Evolutionary conservation across 2,888 invertebrate genomes (phyloP).

Genomic region (Apotomis turbidana): DNA sequence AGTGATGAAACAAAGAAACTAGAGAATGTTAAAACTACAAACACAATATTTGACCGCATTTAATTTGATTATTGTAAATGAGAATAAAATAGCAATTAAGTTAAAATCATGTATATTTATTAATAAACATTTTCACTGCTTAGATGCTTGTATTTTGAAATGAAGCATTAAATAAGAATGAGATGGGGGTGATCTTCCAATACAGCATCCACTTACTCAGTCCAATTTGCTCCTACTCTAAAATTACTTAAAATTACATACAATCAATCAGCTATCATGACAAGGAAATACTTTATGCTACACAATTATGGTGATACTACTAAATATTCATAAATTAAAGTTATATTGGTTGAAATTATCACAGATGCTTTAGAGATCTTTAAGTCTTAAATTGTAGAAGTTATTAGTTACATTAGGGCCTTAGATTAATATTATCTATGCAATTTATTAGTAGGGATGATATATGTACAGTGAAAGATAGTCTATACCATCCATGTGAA

Average conservation of each 20-base stretch:
- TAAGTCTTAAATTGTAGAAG: constrained; percentile 74
- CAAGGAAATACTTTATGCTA: constrained; percentile 62
- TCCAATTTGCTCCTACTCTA: constrained; percentile 35
- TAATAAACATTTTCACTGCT: constrained; percentile 22
- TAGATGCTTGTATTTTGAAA: constrained; percentile 32
- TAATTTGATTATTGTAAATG: constrained; percentile 13
- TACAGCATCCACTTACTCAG: constrained; percentile 59
- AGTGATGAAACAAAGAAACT: constrained; percentile 41
- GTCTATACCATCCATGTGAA: background rate
- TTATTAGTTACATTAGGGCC: constrained; percentile 59
- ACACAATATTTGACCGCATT: constrained; percentile 28
- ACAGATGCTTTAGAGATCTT: constrained; percentile 83
- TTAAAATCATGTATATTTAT: constrained; percentile 25
- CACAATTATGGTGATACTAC: constrained; percentile 57
- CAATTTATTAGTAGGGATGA: constrained; percentile 32
- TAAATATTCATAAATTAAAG: constrained; percentile 76
- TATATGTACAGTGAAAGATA: constrained; percentile 31
- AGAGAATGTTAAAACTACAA: constrained; percentile 33
- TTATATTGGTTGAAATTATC: constrained; percentile 80
- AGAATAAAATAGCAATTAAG: constrained; percentile 11
- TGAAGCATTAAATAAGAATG: constrained; percentile 38
- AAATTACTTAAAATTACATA: constrained; percentile 30
- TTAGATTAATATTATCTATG: constrained; percentile 36
- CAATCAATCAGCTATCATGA: constrained; percentile 51
- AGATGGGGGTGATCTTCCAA: constrained; percentile 48